Conservation (phyloP, 2,113 vertebrate species). For the Etia nguti region DNA sequence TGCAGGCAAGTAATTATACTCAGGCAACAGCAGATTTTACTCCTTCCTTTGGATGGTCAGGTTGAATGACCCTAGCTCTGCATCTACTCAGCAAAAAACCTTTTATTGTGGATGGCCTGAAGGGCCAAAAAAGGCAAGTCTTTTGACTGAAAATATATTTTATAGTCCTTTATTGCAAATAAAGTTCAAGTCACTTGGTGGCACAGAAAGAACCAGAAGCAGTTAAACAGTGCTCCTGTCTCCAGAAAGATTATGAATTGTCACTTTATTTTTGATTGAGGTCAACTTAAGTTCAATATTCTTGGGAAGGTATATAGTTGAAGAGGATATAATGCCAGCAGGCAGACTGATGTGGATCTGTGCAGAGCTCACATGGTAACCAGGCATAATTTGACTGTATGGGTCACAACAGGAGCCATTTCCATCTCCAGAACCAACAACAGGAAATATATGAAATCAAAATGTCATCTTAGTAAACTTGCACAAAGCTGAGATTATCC, state of each 20-base stretch:
- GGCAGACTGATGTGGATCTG: neutral
- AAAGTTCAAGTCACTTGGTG: neutral
- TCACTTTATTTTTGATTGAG: neutral
- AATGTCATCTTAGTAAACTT: neutral
- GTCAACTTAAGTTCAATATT: slow-evolving; percentile 10
- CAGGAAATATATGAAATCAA: neutral
- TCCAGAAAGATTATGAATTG: neutral
- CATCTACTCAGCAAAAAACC: slow-evolving; percentile 8
- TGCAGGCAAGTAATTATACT: slow-evolving; percentile 56
- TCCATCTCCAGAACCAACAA: neutral
- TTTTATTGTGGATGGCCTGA: neutral
- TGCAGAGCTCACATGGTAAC: neutral
- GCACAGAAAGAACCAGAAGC: neutral
- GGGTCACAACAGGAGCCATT: neutral
- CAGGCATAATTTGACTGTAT: neutral
- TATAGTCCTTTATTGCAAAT: slow-evolving; percentile 6
- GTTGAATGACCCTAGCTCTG: slow-evolving; percentile 11
- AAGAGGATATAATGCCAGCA: neutral
- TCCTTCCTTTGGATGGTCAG: neutral
- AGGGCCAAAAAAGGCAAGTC: neutral
- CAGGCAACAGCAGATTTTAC: slow-evolving; percentile 12
- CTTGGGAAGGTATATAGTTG: neutral
- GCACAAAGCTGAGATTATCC: neutral
- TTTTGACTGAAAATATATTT: neutral
- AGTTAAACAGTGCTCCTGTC: neutral